Percentiles rank a stretch among this genome's conserved stretches.
Evolutionary conservation across 2,888 invertebrate species (phyloP).

Genomic region (Himalopsyche anomala): DNA sequence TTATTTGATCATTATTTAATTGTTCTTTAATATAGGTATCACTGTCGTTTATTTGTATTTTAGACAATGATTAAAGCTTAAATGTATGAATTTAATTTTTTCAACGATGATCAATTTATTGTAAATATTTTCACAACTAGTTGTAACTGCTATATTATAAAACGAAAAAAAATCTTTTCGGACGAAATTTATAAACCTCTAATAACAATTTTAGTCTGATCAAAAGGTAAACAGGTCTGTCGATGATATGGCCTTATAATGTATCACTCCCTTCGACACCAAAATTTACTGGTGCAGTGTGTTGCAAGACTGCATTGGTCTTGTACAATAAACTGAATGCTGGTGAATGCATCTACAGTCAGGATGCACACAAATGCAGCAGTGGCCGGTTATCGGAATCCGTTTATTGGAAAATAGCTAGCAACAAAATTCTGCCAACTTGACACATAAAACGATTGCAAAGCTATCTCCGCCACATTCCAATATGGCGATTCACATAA

Average conservation of each 20-base stretch:
- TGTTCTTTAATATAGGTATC: too few relatives aligned
- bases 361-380: conserved; percentile 25
- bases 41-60: too few relatives aligned
- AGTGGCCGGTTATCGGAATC: conserved; percentile 27
- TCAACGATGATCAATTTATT: too few relatives aligned
- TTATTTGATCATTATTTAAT: too few relatives aligned
- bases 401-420: conserved; percentile 55
- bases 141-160: too few relatives aligned
- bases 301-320: conserved; percentile 40
- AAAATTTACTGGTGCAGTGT: conserved; percentile 1
- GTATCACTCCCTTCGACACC: neutral
- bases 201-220: too few relatives aligned
- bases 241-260: neutral
- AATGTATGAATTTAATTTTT: too few relatives aligned
- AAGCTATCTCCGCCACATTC: conserved; percentile 6
- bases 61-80: too few relatives aligned
- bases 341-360: neutral
- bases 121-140: too few relatives aligned
- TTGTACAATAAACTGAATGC: conserved; percentile 18
- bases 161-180: too few relatives aligned
- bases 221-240: too few relatives aligned
- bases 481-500: neutral
- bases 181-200: too few relatives aligned
- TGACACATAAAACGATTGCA: conserved; percentile 49
- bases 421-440: conserved; percentile 41